These are phyloP conservation scores for Saccopteryx bilineata DNA, from an alignment of 2,113 vertebrate genomes.

Conservation along the genomic window DNA sequence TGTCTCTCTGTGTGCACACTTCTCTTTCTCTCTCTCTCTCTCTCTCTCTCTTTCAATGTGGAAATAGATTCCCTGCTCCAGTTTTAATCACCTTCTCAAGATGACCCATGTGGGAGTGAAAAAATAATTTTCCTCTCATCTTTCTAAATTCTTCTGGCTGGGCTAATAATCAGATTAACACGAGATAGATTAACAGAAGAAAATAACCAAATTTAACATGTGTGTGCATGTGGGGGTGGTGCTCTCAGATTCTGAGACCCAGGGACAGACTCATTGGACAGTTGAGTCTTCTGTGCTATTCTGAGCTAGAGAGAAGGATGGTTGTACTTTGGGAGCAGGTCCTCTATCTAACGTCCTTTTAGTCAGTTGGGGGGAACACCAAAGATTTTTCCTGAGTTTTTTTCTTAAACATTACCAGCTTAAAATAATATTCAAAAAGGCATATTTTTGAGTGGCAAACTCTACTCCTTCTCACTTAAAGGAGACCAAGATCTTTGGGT, in stretches of 20 bases:
- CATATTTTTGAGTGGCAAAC: background rate
- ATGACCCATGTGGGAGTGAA: background rate
- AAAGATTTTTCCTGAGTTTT: background rate
- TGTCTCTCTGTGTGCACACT: background rate
- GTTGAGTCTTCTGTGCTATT: background rate
- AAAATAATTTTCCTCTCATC: background rate
- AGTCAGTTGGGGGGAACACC: background rate
- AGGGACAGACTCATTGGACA: too few relatives aligned
- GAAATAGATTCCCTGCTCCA: background rate
- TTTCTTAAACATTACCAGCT: background rate
- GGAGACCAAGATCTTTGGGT: slow-evolving; percentile 4
- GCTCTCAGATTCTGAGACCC: background rate
- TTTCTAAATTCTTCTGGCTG: background rate
- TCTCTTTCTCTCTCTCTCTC: background rate
- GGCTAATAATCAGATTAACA: background rate
- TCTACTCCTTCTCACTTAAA: background rate
- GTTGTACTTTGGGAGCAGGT: background rate
- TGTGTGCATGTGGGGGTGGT: background rate
- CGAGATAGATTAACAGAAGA: background rate
- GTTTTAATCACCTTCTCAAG: background rate
- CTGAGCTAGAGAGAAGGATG: background rate
- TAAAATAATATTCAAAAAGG: background rate
- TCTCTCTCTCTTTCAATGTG: background rate
- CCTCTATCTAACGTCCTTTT: background rate
- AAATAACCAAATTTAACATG: background rate